Conservation (phyloP, 2,113 vertebrate genomes). For the Halcyon senegalensis region DNA sequence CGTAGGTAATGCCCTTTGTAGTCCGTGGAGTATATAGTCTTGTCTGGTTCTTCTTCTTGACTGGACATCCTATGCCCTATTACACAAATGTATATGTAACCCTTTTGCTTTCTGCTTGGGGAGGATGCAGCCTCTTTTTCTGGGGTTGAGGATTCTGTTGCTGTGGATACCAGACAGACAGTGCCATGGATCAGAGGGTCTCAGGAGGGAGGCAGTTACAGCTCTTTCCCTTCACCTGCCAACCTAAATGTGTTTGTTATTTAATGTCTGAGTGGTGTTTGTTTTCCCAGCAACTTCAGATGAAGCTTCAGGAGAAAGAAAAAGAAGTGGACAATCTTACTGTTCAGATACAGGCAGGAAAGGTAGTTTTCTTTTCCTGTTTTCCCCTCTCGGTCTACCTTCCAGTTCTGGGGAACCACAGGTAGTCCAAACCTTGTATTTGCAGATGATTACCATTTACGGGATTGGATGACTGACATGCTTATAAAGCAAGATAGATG, state of each 20-base stretch:
- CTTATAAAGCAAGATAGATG: neutral
- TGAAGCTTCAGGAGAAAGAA: conserved; percentile 86
- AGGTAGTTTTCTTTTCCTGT: conserved; percentile 74
- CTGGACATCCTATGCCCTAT: neutral
- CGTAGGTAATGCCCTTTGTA: neutral
- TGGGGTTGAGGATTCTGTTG: neutral
- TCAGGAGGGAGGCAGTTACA: neutral
- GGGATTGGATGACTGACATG: neutral
- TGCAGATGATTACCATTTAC: neutral
- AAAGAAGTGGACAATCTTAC: conserved; percentile 79
- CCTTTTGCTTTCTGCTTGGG: neutral
- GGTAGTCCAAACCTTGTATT: neutral
- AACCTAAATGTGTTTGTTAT: neutral
- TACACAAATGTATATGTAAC: neutral
- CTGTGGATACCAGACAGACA: neutral
- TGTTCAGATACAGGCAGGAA: conserved; percentile 82
- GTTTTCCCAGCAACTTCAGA: conserved; percentile 80
- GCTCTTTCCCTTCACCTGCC: neutral
- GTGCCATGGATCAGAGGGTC: neutral
- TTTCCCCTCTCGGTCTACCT: neutral
- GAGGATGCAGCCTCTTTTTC: neutral
- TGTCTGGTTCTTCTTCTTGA: neutral
- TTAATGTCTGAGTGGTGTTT: neutral
- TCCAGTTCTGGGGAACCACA: neutral
- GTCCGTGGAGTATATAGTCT: neutral